Evolutionary conservation across 2,113 vertebrate genomes (phyloP), one percentile per base, ranked within the genome.

Genomic region (Pyrgilauda ruficollis): DNA sequence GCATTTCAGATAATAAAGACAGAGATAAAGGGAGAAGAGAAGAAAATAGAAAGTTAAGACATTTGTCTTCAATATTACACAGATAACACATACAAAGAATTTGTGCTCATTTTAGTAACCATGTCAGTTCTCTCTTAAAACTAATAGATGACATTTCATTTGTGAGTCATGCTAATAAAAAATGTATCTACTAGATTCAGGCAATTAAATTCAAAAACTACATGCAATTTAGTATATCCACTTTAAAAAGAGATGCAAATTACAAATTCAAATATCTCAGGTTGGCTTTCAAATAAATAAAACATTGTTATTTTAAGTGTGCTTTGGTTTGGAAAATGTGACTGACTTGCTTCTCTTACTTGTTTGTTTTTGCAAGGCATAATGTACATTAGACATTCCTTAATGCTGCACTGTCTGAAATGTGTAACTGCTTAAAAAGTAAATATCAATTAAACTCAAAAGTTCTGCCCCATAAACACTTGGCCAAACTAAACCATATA

Each of bases 291-390:
- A 96, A 97, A 97, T 98, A 98, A 98, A 98, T 97, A 98, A 95
- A 95, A 95, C 94, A 97, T 97, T 97, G 97, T 97, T 98, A 98
- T 98, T 98, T 24, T 98, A 98, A 97, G 96, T 88, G 91, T 96
- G 97, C 95, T 90, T 96, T 93, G 97, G 97, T 90, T 97, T 97
- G 97, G 97, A 98, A 97, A 98, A 98, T 96, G 95, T 97, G 97
- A 97, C 97, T 98, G 98, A 97, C 97, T 97, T 49, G 90, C 96
- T 97, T 97, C 95, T 86, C 74, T 90, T 93, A 94, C 93, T 94
- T 98, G 98, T 98, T 98, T 98, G 98, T 98, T 98, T 98, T 98
- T 97, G 87, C 93, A 95, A 95, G 96, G 97, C 96, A 97, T 97
- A 98, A 98, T 64, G 93, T 94, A 93, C 97, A 95, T 96, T 97